phyloP scores from a whole-genome alignment of 1,140 invertebrate species.

The Bicyclus anynana region DNA sequence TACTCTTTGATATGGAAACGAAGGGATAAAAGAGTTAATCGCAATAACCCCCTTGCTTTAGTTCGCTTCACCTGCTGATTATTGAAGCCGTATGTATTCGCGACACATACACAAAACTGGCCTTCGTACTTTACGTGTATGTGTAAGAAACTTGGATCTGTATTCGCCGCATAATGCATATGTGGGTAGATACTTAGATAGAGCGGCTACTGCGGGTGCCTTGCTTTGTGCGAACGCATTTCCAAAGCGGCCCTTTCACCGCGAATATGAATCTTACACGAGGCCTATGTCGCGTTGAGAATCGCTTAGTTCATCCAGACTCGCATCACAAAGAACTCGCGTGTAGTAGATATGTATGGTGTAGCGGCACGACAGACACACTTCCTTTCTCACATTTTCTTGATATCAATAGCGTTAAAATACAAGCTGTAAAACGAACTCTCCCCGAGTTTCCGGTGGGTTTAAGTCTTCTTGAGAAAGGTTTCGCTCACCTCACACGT shows the following conservation, averaged over 20 bases:
- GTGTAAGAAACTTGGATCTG: constrained; percentile 73
- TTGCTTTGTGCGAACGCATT: constrained; percentile 65
- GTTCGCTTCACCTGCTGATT: constrained; percentile 75
- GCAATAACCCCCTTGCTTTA: constrained; percentile 73
- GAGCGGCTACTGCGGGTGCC: constrained; percentile 70
- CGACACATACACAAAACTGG: constrained; percentile 71
- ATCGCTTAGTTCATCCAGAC: constrained; percentile 47
- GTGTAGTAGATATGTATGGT: constrained; percentile 52
- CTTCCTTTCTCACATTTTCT: constrained; percentile 76
- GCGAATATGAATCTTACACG: constrained; percentile 70
- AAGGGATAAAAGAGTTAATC: constrained; percentile 77
- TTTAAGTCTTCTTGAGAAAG: constrained; percentile 51
- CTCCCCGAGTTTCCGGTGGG: constrained; percentile 59
- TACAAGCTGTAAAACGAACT: constrained; percentile 63
- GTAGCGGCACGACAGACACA: constrained; percentile 65
- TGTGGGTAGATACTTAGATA: constrained; percentile 69
- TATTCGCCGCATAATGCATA: constrained; percentile 70
- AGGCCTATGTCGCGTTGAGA: constrained; percentile 51
- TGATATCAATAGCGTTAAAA: constrained; percentile 71
- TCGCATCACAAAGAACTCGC: constrained; percentile 57
- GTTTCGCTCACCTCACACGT: constrained; percentile 40
- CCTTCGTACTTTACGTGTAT: constrained; percentile 69
- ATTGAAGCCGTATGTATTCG: constrained; percentile 74
- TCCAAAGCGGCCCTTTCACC: constrained; percentile 63
- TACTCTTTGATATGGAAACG: constrained; percentile 77